Conservation (phyloP, 2,888 invertebrate genomes). For the Drosophila villosipedis region DNA sequence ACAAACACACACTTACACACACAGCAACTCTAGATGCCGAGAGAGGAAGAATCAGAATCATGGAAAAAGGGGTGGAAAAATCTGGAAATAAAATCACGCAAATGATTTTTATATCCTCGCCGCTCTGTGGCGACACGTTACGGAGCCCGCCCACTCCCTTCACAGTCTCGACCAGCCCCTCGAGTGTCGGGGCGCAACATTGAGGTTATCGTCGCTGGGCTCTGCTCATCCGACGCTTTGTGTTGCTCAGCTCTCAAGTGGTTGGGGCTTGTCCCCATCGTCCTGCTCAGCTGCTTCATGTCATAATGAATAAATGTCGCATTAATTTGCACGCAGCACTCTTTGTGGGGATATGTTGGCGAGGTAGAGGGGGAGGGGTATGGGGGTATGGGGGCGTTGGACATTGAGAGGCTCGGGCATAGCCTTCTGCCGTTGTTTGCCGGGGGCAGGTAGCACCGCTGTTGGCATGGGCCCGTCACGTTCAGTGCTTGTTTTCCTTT, state of each 20-base stretch:
- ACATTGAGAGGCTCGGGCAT: not conserved
- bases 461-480: constrained; percentile 39
- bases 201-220: constrained; percentile 47
- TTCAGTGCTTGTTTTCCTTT: constrained; percentile 48
- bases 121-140: constrained; percentile 44
- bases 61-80: constrained; percentile 32
- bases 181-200: constrained; percentile 22
- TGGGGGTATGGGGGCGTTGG: not conserved
- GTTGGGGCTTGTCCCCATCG: constrained; percentile 8
- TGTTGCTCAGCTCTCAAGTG: constrained; percentile 56
- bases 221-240: constrained; percentile 38
- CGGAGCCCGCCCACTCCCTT: constrained; percentile 6
- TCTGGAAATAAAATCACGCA: constrained; percentile 69
- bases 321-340: constrained; percentile 71
- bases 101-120: constrained; percentile 62
- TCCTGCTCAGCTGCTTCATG: constrained; percentile 48
- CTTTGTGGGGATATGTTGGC: constrained; percentile 13
- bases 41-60: constrained; percentile 7
- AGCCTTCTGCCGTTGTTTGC: not conserved
- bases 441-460: not conserved
- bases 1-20: constrained; percentile 7
- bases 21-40: not conserved
- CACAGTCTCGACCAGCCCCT: constrained; percentile 2
- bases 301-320: constrained; percentile 74
- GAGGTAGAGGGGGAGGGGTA: no score